Percentiles rank a stretch among this genome's conserved stretches.
Conservation (phyloP, 2,113 vertebrate species). For the Enhydra lutris region DNA sequence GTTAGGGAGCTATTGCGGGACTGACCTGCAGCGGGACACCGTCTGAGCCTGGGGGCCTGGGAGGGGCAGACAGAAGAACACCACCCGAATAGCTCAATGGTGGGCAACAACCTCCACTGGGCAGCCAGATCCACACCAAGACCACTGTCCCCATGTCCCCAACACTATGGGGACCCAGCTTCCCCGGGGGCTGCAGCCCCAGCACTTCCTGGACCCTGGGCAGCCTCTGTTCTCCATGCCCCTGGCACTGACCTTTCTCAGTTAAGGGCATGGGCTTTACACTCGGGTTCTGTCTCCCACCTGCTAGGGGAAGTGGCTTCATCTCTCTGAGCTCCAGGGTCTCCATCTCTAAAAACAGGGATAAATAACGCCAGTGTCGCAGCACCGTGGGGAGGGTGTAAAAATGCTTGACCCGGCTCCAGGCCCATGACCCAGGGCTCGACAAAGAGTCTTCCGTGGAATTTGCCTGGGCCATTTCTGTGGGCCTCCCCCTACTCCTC, state of each 20-base stretch:
- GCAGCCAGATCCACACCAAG: background rate
- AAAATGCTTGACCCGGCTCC: background rate
- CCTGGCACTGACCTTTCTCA: background rate
- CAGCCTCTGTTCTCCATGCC: background rate
- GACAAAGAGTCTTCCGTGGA: background rate
- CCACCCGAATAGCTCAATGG: accelerated
- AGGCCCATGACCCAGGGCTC: background rate
- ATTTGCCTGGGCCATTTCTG: background rate
- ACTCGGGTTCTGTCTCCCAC: background rate
- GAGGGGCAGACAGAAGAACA: background rate
- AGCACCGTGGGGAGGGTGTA: background rate
- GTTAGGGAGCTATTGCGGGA: background rate
- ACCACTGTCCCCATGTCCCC: background rate
- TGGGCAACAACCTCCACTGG: background rate
- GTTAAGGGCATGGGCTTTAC: background rate
- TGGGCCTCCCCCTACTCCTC: background rate
- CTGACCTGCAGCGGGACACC: background rate
- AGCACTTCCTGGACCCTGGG: background rate
- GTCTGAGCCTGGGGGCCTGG: background rate
- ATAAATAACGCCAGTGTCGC: background rate
- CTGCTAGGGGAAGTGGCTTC: background rate
- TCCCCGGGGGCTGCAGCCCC: background rate
- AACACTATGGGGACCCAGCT: no score
- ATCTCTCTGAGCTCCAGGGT: background rate
- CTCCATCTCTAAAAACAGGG: background rate